Percentiles rank a stretch among this genome's conserved stretches.
Evolutionary conservation across 2,797 vertebrate genomes (phyloP).

Genomic region (Craterocephalus amniculus): DNA sequence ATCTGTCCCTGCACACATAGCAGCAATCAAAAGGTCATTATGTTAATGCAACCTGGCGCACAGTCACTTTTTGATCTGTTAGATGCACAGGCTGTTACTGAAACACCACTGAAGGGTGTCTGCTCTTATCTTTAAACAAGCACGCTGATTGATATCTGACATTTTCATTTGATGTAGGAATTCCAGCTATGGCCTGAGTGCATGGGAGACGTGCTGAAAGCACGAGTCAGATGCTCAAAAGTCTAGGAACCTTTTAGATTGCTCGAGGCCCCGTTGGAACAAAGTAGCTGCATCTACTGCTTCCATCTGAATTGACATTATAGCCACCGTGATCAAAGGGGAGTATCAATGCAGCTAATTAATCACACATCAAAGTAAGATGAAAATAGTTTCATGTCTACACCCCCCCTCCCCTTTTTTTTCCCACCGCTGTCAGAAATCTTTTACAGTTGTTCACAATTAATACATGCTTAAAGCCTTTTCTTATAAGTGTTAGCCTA

Average conservation of each 20-base stretch:
- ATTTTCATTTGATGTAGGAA: constrained; percentile 51
- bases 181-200: constrained; percentile 46
- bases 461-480: constrained; percentile 47
- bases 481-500: constrained; percentile 39
- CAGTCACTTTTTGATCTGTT: constrained; percentile 43
- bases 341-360: constrained; percentile 64
- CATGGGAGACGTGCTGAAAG: constrained; percentile 34
- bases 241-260: constrained; percentile 37
- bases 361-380: constrained; percentile 63
- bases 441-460: constrained; percentile 48
- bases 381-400: constrained; percentile 21
- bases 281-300: constrained; percentile 49
- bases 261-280: constrained; percentile 46
- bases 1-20: constrained; percentile 9
- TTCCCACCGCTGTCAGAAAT: constrained; percentile 44
- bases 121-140: constrained; percentile 44
- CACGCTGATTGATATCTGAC: constrained; percentile 62
- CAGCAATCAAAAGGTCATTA: constrained; percentile 17
- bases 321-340: constrained; percentile 62
- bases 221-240: constrained; percentile 21
- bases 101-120: constrained; percentile 24
- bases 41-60: constrained; percentile 43
- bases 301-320: constrained; percentile 54
- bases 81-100: constrained; percentile 38
- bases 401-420: constrained; percentile 1